Conservation (phyloP, 2,888 invertebrate genomes). For the Callyntrura sp. region DNA sequence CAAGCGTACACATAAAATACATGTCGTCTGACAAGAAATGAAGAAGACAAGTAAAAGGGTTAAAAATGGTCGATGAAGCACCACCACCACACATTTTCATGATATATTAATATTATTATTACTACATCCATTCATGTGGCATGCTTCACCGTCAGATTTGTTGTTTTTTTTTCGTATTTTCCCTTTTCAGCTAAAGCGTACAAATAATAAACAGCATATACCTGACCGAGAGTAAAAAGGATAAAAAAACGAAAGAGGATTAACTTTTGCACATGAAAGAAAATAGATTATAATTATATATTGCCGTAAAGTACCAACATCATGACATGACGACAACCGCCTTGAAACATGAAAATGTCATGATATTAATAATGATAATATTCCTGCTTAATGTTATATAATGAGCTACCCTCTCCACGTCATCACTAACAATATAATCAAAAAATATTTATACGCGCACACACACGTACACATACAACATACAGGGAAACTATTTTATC, state of each 20-base stretch:
- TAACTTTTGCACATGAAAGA: constrained; percentile 53
- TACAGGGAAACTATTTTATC: constrained; percentile 29
- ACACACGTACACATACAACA: not conserved
- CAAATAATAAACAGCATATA: too few relatives aligned
- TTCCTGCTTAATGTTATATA: constrained; percentile 62
- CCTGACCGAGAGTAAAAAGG: not conserved
- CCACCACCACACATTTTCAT: constrained; percentile 1
- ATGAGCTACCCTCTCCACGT: constrained; percentile 61
- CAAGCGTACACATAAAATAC: constrained; percentile 21
- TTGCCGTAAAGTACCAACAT: constrained; percentile 41
- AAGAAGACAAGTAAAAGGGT: not conserved
- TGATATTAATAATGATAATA: constrained; percentile 63
- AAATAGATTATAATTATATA: constrained; percentile 65
- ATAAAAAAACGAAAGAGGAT: constrained; percentile 51
- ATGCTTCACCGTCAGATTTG: constrained; percentile 24
- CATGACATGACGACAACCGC: constrained; percentile 75
- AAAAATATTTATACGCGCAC: constrained; percentile 39
- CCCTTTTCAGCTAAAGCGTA: not conserved
- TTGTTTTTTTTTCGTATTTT: constrained; percentile 22
- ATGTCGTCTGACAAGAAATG: constrained; percentile 27
- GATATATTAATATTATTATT: constrained; percentile 25
- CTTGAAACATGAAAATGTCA: constrained; percentile 74
- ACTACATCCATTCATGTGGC: not conserved
- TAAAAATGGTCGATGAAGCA: constrained; percentile 14
- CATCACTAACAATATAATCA: constrained; percentile 35